Conservation (phyloP, 2,888 invertebrate species). For the Stomorhina lunata region DNA sequence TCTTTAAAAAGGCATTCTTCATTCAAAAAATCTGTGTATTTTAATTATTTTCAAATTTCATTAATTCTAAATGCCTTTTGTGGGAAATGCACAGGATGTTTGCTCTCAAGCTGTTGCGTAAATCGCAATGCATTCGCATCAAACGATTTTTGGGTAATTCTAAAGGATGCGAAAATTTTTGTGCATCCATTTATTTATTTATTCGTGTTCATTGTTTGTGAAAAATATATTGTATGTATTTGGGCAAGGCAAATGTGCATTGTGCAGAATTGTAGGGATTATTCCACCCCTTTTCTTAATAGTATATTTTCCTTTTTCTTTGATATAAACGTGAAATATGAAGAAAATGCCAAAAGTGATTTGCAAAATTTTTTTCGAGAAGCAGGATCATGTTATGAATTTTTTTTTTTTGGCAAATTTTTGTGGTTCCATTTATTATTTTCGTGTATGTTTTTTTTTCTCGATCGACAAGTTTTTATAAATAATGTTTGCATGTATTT, state of each 20-base stretch:
- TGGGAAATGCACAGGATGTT: constrained; percentile 50
- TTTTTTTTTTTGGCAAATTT: constrained; percentile 50
- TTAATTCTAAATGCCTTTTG: constrained; percentile 4
- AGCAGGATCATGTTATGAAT: background rate
- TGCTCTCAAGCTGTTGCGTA: constrained; percentile 44
- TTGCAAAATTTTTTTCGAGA: constrained; percentile 10
- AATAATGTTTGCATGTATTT: background rate
- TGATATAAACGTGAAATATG: background rate
- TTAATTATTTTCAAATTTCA: constrained; percentile 35
- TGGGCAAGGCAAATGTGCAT: constrained; percentile 26
- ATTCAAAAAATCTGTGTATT: background rate
- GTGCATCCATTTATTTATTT: constrained; percentile 7
- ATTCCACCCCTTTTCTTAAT: constrained; percentile 45
- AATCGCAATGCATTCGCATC: constrained; percentile 28
- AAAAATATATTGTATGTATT: background rate
- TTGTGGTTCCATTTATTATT: constrained; percentile 53
- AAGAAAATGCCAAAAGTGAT: constrained; percentile 27
- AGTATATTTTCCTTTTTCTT: background rate
- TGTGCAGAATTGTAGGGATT: constrained; percentile 17
- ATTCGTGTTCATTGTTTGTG: background rate
- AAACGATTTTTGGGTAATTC: constrained; percentile 10
- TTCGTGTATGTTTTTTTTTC: background rate
- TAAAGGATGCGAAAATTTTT: constrained; percentile 35
- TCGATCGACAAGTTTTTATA: constrained; percentile 24
- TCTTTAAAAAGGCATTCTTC: constrained; percentile 64